These are phyloP conservation scores for Pangasius mekongensis DNA, from an alignment of 2,797 vertebrate species.

Conservation along the genomic window DNA sequence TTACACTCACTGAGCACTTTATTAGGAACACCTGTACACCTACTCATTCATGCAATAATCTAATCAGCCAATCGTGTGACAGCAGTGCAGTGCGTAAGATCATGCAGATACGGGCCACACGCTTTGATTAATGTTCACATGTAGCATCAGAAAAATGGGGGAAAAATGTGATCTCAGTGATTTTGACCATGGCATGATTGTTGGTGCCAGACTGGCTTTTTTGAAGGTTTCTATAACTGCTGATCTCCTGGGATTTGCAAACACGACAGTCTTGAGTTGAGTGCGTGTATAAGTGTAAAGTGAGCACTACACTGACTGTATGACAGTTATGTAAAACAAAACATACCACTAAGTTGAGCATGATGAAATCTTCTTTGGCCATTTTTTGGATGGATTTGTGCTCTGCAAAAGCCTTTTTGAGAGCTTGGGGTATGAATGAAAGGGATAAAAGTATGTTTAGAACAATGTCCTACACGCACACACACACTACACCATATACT, in stretches of 20 bases:
- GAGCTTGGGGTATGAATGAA: constrained; percentile 57
- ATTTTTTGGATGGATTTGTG: constrained; percentile 69
- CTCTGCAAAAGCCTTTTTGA: constrained; percentile 71
- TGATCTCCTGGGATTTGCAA: not conserved
- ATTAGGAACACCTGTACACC: not conserved
- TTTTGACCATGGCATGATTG: not conserved
- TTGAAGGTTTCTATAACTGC: not conserved
- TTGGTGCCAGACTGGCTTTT: not conserved
- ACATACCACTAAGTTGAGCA: constrained; percentile 74
- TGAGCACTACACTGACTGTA: no score
- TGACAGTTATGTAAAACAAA: constrained; percentile 1
- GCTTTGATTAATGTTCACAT: not conserved
- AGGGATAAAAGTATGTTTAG: constrained; percentile 9
- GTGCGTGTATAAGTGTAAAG: not conserved
- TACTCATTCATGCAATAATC: no score
- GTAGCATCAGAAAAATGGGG: not conserved
- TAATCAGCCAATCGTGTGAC: not conserved
- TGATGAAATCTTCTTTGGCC: constrained; percentile 75
- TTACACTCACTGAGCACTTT: not conserved
- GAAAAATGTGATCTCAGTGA: not conserved
- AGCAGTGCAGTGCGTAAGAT: not conserved
- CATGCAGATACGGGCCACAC: not conserved
- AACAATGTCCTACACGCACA: not conserved
- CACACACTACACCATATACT: not conserved
- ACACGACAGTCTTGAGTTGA: not conserved